Conservation (phyloP, 2,797 vertebrate genomes). For the Acanthurus tractus region DNA sequence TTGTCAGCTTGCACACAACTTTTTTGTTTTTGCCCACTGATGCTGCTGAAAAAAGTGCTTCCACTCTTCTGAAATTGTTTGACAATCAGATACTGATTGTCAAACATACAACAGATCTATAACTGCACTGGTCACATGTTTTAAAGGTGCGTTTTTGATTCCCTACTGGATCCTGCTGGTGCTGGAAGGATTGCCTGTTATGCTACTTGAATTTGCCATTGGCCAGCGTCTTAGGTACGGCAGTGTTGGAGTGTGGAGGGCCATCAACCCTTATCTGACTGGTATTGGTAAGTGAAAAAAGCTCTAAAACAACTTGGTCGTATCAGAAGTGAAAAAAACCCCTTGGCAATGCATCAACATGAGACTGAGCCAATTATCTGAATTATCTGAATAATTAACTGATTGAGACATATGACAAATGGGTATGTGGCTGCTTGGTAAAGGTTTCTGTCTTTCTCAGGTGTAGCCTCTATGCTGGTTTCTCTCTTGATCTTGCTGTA, state of each 20-base stretch:
- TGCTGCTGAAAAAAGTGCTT: no score
- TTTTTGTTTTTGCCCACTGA: no score
- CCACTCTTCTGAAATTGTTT: no score
- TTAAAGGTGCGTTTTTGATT: constrained; percentile 95
- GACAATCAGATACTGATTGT: no score
- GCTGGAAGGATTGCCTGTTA: constrained; percentile 92
- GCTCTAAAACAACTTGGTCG: neutral
- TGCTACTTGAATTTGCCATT: constrained; percentile 94
- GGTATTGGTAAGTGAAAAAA: constrained; percentile 88
- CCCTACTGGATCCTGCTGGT: constrained; percentile 95
- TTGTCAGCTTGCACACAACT: no score
- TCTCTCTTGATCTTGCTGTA: constrained; percentile 92
- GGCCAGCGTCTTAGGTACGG: constrained; percentile 94
- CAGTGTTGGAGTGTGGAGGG: constrained; percentile 87
- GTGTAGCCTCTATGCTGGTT: constrained; percentile 91
- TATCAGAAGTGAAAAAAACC: neutral
- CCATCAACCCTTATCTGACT: constrained; percentile 91
- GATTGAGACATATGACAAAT: no score
- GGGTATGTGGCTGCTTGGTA: neutral
- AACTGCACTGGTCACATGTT: no score
- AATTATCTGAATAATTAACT: no score
- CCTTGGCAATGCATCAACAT: neutral
- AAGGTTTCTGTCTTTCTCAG: constrained; percentile 67
- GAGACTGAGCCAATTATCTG: no score
- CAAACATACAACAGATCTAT: no score